Evolutionary conservation across 2,888 invertebrate species (phyloP), one percentile per base, ranked within the genome.

Genomic region (Ornithoptera alexandrae): DNA sequence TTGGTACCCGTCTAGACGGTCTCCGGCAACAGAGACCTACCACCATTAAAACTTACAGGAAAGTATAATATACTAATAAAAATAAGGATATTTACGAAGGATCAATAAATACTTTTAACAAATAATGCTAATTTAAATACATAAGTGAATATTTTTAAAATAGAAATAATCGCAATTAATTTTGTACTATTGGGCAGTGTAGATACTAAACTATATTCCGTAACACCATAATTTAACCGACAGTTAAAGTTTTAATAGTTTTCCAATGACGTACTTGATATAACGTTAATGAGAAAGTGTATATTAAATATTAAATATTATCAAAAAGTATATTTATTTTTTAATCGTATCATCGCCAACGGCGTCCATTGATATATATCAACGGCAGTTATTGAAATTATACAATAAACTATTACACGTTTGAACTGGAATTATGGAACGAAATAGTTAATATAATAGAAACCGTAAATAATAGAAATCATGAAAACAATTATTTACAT

Each of bases 401-500:
- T 20, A 57, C n/a, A 20, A 22, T 4, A 58, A 22, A 22, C 12
- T 18, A 20, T 7, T 57, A 58, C 12, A 53, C 22, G 8, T 58
- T 22, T 4, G 15, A 56, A 53, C n/a, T 3, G 4, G 10, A 20
- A 56, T 20, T 56, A 58, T 58, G 6, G 22, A 5, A 10, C 57
- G 12, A 10, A 56, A 66, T 62, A 36, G 24, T 36, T 2, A 60
- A 67, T n/a, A 15, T 20, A 64, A 42, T 64, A 66, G 56, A 67
- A 60, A 60, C 18, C 8, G 24, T 59, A n/a, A 59, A 59, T 65
- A 84, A 84, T 83, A 78, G 79, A 80, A 79, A 78, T 80, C 79
- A 81, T 79, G 78, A 76, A 77, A 79, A 83, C 81, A 79, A 83
- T 82, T 78, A 77, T 73, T 73, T 72, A 66, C 69, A 72, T 70